These are phyloP conservation scores for Triplophysa dalaica DNA, from an alignment of 2,113 vertebrate genomes.

Conservation along the genomic window DNA sequence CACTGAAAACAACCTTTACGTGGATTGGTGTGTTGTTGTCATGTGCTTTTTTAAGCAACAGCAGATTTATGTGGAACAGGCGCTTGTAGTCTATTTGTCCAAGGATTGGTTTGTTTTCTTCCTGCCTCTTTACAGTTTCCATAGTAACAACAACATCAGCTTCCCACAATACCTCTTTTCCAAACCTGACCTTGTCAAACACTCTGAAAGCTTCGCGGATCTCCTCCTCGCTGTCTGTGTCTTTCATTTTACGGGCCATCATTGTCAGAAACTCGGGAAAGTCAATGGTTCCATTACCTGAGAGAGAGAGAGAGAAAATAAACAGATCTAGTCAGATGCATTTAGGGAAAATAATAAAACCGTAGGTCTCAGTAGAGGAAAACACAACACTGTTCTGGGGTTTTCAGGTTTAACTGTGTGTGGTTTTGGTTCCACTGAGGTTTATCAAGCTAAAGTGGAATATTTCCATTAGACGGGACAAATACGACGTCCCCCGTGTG, in stretches of 20 bases:
- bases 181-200: conserved; percentile 89
- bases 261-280: conserved; percentile 98
- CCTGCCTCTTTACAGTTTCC: conserved; percentile 4
- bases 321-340: not conserved
- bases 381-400: not conserved
- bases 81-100: conserved; percentile 4
- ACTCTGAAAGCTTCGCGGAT: conserved; percentile 97
- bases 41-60: not conserved
- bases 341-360: not conserved
- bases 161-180: not conserved
- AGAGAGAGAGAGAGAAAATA: conserved; percentile 13
- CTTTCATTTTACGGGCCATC: conserved; percentile 99
- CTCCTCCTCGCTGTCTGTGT: conserved; percentile 97
- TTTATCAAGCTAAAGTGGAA: conserved; percentile 28
- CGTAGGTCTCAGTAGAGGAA: not conserved
- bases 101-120: conserved; percentile 15
- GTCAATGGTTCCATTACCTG: conserved; percentile 97
- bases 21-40: not conserved
- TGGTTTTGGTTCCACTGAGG: not conserved
- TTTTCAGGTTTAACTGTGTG: conserved; percentile 1
- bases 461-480: conserved; percentile 28
- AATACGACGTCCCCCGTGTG: conserved; percentile 26
- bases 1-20: not conserved
- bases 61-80: not conserved
- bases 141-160: not conserved